These are phyloP conservation scores for Elephas maximus DNA, from an alignment of 2,113 vertebrate genomes.

Conservation along the genomic window DNA sequence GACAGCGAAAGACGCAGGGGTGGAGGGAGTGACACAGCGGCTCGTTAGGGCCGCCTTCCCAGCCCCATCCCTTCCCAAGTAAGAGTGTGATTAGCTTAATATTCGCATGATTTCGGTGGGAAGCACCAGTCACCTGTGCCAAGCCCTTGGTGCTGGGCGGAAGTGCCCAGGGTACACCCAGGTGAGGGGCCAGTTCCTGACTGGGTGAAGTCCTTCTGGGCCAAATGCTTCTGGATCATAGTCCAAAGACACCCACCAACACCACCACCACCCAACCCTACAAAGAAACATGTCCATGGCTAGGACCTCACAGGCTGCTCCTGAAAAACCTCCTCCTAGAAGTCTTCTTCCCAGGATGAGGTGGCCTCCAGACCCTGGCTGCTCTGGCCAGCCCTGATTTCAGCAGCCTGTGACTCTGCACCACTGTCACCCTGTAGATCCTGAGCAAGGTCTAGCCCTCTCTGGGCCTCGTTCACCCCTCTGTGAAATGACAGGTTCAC, in stretches of 20 bases:
- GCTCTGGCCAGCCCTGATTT: not conserved
- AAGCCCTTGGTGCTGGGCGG: not conserved
- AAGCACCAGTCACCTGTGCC: slow-evolving; percentile 86
- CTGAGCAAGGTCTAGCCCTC: not conserved
- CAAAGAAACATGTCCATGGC: not conserved
- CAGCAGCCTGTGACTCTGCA: not conserved
- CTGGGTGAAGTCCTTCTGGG: not conserved
- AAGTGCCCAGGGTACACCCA: not conserved
- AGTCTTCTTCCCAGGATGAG: not conserved
- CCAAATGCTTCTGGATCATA: not conserved
- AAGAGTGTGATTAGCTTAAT: slow-evolving; percentile 91
- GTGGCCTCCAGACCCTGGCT: not conserved
- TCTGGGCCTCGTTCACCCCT: not conserved
- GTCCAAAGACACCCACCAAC: not conserved
- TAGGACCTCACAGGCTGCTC: not conserved
- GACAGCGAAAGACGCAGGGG: slow-evolving; percentile 90
- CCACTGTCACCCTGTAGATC: not conserved
- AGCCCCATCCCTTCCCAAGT: slow-evolving; percentile 84
- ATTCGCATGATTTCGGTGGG: slow-evolving; percentile 89
- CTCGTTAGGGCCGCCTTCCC: slow-evolving; percentile 88
- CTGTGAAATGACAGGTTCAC: not conserved
- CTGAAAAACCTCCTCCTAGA: not conserved
- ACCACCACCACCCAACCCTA: not conserved
- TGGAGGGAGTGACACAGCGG: slow-evolving; percentile 91
- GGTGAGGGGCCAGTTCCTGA: slow-evolving; percentile 4